These are phyloP conservation scores for Donacobius atricapilla DNA, from an alignment of 2,113 vertebrate species.

Conservation along the genomic window DNA sequence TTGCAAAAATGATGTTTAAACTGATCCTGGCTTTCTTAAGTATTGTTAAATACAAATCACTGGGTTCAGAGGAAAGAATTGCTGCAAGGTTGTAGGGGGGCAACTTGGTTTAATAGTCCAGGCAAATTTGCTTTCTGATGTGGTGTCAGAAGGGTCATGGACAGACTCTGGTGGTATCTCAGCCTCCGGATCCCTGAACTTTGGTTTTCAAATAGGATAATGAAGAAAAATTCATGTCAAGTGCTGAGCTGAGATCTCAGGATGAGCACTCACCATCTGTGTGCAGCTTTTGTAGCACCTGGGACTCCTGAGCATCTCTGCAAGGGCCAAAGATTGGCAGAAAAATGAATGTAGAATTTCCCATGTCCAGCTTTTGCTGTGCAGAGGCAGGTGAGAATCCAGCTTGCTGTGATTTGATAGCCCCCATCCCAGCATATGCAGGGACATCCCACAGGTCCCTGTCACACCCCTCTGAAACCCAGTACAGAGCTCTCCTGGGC, in stretches of 20 bases:
- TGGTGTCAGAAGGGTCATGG: not conserved
- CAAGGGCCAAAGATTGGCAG: not conserved
- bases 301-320: not conserved
- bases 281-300: not conserved
- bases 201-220: not conserved
- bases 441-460: not conserved
- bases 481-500: not conserved
- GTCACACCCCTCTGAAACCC: not conserved
- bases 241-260: not conserved
- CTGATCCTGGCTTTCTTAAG: not conserved
- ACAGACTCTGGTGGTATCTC: not conserved
- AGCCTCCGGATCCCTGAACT: not conserved
- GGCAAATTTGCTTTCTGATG: not conserved
- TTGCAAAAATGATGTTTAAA: not conserved
- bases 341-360: not conserved
- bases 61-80: not conserved
- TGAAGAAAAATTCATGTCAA: not conserved
- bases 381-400: not conserved
- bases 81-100: not conserved
- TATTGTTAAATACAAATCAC: not conserved
- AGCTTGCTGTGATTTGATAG: not conserved
- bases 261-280: not conserved
- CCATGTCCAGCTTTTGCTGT: not conserved
- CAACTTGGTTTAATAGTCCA: not conserved
- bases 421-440: rapidly evolving